Conservation (phyloP, 2,888 invertebrate genomes). For the Dorcus parallelipipedus region DNA sequence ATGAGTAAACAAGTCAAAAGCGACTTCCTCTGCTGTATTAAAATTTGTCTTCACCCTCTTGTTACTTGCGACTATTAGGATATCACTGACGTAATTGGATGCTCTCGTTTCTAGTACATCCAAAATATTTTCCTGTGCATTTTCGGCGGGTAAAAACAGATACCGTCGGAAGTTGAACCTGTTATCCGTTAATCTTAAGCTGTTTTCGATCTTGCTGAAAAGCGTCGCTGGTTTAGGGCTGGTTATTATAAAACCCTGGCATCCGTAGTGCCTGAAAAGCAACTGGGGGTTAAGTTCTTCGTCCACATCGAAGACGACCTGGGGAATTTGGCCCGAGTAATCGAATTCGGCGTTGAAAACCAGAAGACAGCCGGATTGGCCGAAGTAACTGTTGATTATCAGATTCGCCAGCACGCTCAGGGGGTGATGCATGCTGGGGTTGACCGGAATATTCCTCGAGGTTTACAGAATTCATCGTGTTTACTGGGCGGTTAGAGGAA, state of each 20-base stretch:
- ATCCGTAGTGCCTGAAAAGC: slow-evolving; percentile 12
- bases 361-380: slow-evolving; percentile 4
- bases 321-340: slow-evolving; percentile 2
- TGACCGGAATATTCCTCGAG: too few relatives aligned
- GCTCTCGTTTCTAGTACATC: background rate
- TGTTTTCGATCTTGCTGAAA: slow-evolving; percentile 10
- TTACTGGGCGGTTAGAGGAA: too few relatives aligned
- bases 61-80: too few relatives aligned
- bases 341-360: slow-evolving; percentile 7
- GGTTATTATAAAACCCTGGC: slow-evolving; percentile 10
- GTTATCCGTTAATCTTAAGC: slow-evolving; percentile 6
- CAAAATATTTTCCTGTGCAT: background rate
- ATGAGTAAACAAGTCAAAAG: slow-evolving; percentile 14
- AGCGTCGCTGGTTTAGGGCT: slow-evolving; percentile 1
- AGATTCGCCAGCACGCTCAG: slow-evolving; percentile 6
- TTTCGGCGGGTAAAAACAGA: slow-evolving; percentile 1
- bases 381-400: slow-evolving; percentile 9
- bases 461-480: too few relatives aligned
- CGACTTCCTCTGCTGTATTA: background rate
- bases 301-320: slow-evolving; percentile 3
- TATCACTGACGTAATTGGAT: too few relatives aligned
- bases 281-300: slow-evolving; percentile 1
- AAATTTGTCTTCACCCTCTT: background rate
- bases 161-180: slow-evolving; percentile 14
- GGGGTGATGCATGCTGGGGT: slow-evolving; percentile 4